These are phyloP conservation scores for Ceyx cyanopectus DNA, from an alignment of 2,113 vertebrate species.

Conservation along the genomic window DNA sequence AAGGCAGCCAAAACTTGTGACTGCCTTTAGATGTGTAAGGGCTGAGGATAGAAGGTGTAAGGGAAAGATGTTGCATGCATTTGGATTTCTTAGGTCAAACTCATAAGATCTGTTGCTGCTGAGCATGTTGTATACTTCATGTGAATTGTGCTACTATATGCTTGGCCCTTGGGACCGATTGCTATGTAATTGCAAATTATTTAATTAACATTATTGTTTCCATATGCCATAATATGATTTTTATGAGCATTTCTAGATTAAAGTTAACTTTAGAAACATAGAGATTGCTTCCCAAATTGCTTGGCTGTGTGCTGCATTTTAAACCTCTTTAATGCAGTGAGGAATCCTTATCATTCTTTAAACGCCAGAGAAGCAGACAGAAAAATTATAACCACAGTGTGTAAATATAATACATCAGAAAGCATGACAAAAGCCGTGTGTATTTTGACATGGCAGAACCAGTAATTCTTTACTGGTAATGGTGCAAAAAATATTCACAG, in stretches of 20 bases:
- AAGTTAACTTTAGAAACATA: constrained; percentile 64
- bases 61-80: not conserved
- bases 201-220: constrained; percentile 72
- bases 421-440: not conserved
- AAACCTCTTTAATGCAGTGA: constrained; percentile 2
- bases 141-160: constrained; percentile 31
- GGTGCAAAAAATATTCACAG: not conserved
- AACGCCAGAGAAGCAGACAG: constrained; percentile 14
- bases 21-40: not conserved
- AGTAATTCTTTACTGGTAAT: not conserved
- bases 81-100: constrained; percentile 14
- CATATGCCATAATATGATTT: constrained; percentile 65
- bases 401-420: constrained; percentile 33
- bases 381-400: not conserved
- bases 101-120: not conserved
- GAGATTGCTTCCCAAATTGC: constrained; percentile 58
- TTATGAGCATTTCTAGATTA: constrained; percentile 70
- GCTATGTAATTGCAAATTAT: constrained; percentile 69
- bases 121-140: not conserved
- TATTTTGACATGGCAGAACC: not conserved
- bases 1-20: not conserved
- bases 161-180: constrained; percentile 54
- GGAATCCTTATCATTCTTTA: constrained; percentile 35
- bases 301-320: constrained; percentile 48
- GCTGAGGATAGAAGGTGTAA: not conserved